Conservation (phyloP, 2,797 vertebrate species). For the Mus minutoides region DNA sequence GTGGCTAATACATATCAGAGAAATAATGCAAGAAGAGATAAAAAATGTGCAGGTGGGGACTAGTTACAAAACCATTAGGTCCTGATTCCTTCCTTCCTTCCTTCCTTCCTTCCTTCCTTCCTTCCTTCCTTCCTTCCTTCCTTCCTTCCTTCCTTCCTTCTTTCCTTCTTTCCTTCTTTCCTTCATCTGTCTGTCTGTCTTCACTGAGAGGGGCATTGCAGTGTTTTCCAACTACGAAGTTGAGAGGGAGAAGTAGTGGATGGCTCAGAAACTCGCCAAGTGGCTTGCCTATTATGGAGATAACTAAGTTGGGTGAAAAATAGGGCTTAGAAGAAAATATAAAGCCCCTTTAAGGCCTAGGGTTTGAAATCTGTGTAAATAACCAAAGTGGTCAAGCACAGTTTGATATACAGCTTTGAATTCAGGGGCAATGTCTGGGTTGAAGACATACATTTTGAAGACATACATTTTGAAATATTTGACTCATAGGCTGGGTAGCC, state of each 20-base stretch:
- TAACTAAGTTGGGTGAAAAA: neutral
- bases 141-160: neutral
- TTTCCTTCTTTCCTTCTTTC: too few species aligned
- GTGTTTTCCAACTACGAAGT: neutral
- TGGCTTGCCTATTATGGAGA: neutral
- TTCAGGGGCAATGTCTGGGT: neutral
- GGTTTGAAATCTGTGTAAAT: slow-evolving; percentile 13
- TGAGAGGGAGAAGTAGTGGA: neutral
- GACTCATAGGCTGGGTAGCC: neutral
- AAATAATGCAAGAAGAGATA: neutral
- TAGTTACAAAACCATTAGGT: neutral
- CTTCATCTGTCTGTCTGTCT: neutral
- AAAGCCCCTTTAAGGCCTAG: neutral
- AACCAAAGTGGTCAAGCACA: neutral
- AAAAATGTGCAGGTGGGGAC: neutral
- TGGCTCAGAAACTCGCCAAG: neutral
- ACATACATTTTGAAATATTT: neutral
- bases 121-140: too few species aligned
- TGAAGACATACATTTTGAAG: neutral
- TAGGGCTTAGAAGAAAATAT: neutral
- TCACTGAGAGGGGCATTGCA: neutral
- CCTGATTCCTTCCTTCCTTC: neutral
- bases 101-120: neutral
- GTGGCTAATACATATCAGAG: neutral
- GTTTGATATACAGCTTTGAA: neutral